Conservation (phyloP, 2,888 invertebrate species). For the Celastrina argiolus region DNA sequence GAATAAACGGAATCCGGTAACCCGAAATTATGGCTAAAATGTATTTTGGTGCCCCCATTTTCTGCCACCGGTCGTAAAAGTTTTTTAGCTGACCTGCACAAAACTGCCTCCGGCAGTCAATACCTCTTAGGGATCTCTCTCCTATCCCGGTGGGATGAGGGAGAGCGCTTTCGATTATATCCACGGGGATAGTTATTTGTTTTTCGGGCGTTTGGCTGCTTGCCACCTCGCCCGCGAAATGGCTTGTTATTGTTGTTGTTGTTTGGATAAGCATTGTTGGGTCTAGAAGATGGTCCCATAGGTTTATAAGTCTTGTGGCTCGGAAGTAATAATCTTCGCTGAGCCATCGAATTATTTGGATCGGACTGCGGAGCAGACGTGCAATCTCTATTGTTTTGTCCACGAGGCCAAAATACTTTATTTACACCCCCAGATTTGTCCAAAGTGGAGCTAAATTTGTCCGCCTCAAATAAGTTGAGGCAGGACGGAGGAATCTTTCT, state of each 20-base stretch:
- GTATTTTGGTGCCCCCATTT: conserved; percentile 20
- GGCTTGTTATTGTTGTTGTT: not conserved
- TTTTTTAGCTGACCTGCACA: conserved; percentile 18
- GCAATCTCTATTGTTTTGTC: not conserved
- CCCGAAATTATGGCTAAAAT: conserved; percentile 24
- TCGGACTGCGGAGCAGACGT: not conserved
- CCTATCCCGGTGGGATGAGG: not conserved
- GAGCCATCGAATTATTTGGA: not conserved
- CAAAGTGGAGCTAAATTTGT: not conserved
- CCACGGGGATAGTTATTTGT: not conserved
- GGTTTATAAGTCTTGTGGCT: not conserved
- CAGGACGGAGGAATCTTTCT: conserved; percentile 7
- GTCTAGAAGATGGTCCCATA: not conserved
- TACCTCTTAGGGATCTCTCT: conserved; percentile 23
- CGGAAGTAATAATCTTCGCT: not conserved
- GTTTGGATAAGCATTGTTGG: not conserved
- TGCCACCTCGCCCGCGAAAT: not conserved
- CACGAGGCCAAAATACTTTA: not conserved
- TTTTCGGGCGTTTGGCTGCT: not conserved
- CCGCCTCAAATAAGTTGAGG: not conserved
- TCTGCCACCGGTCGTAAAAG: conserved; percentile 21
- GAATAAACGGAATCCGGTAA: conserved; percentile 27
- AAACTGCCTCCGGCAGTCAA: conserved; percentile 23
- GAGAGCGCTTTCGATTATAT: conserved; percentile 5
- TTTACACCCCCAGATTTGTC: not conserved